Base-by-base conservation (phyloP, 2,888 invertebrate genomes). In the Rhamnusium bicolor region DNA sequence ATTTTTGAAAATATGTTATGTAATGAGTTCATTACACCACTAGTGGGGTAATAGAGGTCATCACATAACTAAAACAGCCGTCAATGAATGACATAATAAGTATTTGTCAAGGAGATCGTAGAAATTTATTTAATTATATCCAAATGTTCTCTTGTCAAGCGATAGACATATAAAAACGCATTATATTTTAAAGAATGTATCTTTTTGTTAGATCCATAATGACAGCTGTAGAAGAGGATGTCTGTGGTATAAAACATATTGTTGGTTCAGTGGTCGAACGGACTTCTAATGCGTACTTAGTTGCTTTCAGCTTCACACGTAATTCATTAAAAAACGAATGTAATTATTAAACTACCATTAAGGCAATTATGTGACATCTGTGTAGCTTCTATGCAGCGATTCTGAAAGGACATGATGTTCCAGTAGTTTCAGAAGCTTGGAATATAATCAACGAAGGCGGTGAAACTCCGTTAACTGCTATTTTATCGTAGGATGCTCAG, bases 381-480 rank as follows among this genome's bases (percentile, higher is more conserved):
- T 40, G 40, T 10, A 10, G 51, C 6, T 51, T 51, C 19, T 18
- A 51, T 51, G 19, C 51, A 51, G 40, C n/a, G 19, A 51, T 7
- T 51, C 51, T 19, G 51, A 19, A 51, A 51, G 18, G 54, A 54
- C 54, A 21, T 7, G 54, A 24, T 27, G 54, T 54, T 19, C n/a
- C 24, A 24, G 19, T 24, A 24, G 54, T 24, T 19, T 7, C 19
- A 54, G 19, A n/a, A 21, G n/a, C 54, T 6, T 12, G 24, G 24
- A 21, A 24, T 19, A 51, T 54, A 54, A 54, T 54, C 19, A 54
- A 12, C 24, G 54, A 54, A 54, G 54, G 54, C 24, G 54, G 54
- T 54, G 10, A 21, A 24, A 54, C 54, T 2, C 24, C 24, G 54
- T 24, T 54, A 54, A 54, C 54, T 54, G 54, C 54, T 24, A 54